Evolutionary conservation across 1,140 invertebrate genomes (phyloP), one percentile per base, ranked within the genome.

Genomic region (Drosophila bifasciata): DNA sequence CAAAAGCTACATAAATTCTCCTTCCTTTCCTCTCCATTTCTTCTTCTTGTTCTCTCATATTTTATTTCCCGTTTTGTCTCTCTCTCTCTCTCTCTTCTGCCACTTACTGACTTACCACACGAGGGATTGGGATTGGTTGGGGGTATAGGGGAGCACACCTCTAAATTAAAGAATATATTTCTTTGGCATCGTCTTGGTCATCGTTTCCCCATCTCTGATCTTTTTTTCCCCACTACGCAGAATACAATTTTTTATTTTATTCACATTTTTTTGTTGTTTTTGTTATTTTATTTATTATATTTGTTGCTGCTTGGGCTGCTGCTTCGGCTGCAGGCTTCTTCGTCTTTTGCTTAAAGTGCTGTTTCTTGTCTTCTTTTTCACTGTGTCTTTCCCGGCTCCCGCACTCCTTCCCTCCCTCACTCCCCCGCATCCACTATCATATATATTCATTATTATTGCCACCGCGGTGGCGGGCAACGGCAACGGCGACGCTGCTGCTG

Each of bases 91-190:
- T n/a, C n/a, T n/a, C n/a, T n/a, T n/a, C n/a, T 52, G 49, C 43
- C 43, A 39, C 55, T 67, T n/a, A 25, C 45, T 15, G 74, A 60
- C n/a, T n/a, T n/a, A n/a, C n/a, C n/a, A n/a, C n/a, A n/a, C n/a
- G 61, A 70, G 76, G 80, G 79, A 71, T 60, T 64, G 64, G 58
- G 81, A 71, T 60, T 64, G 64, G 58, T 76, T 3, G 11, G 2
- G 11, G 9, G 3, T n/a, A 4, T 11, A 4, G 32, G 32, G 9
- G 11, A 36, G 32, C 32, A 11, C 32, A 36, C 32, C 32, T 84
- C 80, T 83, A 90, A 90, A 90, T 90, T 90, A 90, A 90, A 85
- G 79, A 90, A 85, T 81, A 90, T 90, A 36, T 84, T 90, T 64
- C 75, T 64, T 60, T 52, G 43, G 51, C 69, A 45, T 41, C 66